Conservation (phyloP, 1,140 invertebrate species). For the Leucophenga varia region DNA sequence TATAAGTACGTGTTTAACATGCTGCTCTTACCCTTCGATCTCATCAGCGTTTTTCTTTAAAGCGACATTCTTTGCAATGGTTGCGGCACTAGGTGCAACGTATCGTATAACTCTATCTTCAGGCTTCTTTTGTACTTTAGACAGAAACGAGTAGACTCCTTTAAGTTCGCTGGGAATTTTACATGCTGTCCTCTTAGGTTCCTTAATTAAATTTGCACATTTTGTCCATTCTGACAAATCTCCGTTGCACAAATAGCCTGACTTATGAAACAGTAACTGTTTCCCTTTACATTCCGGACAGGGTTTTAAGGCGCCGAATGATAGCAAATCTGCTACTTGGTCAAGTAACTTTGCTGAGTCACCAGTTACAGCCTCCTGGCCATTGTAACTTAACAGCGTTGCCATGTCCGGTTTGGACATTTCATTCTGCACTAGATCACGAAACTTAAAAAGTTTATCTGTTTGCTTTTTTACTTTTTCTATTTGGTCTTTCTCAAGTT, state of each 20-base stretch:
- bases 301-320: constrained; percentile 79
- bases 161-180: constrained; percentile 70
- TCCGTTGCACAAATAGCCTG: constrained; percentile 80
- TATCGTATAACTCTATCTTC: constrained; percentile 65
- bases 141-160: constrained; percentile 64
- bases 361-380: constrained; percentile 67
- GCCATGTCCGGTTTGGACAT: constrained; percentile 65
- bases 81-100: constrained; percentile 58
- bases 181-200: constrained; percentile 75
- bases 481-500: constrained; percentile 57
- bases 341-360: constrained; percentile 73
- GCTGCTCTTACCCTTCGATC: constrained; percentile 55
- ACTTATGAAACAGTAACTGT: constrained; percentile 71
- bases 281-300: constrained; percentile 81
- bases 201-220: constrained; percentile 72
- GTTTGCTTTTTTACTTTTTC: constrained; percentile 74
- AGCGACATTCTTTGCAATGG: constrained; percentile 44
- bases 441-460: constrained; percentile 72
- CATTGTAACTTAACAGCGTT: constrained; percentile 71
- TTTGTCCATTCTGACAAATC: constrained; percentile 88
- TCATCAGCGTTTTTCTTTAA: constrained; percentile 61
- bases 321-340: constrained; percentile 77
- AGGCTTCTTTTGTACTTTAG: constrained; percentile 68
- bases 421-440: constrained; percentile 58
- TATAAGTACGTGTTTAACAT: constrained; percentile 9